Conservation (phyloP, 2,797 vertebrate species). For the Toxotes lorentzi region DNA sequence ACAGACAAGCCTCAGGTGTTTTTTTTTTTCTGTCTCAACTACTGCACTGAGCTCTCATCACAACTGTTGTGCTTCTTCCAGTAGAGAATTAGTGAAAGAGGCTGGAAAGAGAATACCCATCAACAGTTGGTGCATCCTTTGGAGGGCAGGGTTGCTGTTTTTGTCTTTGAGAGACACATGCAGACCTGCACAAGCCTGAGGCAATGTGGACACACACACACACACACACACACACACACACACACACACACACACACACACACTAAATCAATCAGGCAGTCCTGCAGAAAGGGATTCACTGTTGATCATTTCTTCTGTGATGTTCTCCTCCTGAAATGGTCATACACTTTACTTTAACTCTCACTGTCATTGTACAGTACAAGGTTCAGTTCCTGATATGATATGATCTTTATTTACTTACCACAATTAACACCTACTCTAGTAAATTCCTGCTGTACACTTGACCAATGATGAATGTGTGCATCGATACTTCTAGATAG, state of each 20-base stretch:
- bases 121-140: slow-evolving; percentile 17
- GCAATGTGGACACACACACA: neutral
- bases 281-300: neutral
- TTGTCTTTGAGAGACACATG: neutral
- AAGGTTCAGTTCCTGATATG: neutral
- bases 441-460: neutral
- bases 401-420: slow-evolving; percentile 3
- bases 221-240: too few relatives aligned
- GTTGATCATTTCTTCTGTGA: neutral
- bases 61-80: slow-evolving; percentile 17
- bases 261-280: neutral
- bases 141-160: neutral
- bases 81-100: neutral
- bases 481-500: neutral
- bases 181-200: neutral
- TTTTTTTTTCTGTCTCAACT: slow-evolving; percentile 29
- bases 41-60: slow-evolving; percentile 17
- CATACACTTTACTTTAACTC: neutral
- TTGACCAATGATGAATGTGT: slow-evolving; percentile 9
- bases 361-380: neutral
- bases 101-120: slow-evolving; percentile 18
- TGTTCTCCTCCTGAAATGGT: neutral
- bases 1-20: slow-evolving; percentile 39
- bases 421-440: neutral
- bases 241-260: neutral